phyloP scores from a whole-genome alignment of 2,113 vertebrate species.

The Hemichromis elongatus region DNA sequence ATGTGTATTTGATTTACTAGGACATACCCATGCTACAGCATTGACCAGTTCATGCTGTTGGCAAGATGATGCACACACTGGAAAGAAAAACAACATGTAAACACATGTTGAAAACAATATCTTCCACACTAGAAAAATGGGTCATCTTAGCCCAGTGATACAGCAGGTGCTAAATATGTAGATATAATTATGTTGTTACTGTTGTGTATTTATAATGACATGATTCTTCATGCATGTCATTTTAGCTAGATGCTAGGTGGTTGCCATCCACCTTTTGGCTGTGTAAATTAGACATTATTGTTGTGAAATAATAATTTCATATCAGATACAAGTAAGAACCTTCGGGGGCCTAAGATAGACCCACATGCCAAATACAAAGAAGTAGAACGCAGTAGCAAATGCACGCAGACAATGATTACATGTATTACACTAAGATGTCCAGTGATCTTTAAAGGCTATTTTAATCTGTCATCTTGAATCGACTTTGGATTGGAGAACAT shows the following conservation, averaged over 20 bases:
- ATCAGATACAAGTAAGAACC: too few relatives aligned
- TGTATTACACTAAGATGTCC: neutral
- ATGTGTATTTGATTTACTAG: neutral
- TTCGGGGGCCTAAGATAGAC: too few relatives aligned
- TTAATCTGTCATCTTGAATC: neutral
- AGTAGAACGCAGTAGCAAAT: too few relatives aligned
- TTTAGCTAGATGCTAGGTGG: too few relatives aligned
- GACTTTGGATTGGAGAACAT: neutral
- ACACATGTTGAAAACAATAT: too few relatives aligned
- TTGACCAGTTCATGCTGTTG: neutral
- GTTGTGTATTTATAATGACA: neutral
- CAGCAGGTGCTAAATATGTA: neutral
- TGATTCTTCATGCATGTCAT: too few relatives aligned
- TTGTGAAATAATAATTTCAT: too few relatives aligned
- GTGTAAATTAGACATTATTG: too few relatives aligned
- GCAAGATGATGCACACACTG: neutral
- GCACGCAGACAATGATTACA: neutral
- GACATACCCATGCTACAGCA: neutral
- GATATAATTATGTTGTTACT: neutral
- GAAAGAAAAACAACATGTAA: fast-evolving
- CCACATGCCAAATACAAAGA: neutral
- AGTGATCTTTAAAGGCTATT: neutral
- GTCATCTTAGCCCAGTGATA: neutral
- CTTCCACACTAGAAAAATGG: too few relatives aligned
- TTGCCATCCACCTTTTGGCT: too few relatives aligned